Evolutionary conservation across 1,140 invertebrate genomes (phyloP).

Genomic region (Aplysia californica): DNA sequence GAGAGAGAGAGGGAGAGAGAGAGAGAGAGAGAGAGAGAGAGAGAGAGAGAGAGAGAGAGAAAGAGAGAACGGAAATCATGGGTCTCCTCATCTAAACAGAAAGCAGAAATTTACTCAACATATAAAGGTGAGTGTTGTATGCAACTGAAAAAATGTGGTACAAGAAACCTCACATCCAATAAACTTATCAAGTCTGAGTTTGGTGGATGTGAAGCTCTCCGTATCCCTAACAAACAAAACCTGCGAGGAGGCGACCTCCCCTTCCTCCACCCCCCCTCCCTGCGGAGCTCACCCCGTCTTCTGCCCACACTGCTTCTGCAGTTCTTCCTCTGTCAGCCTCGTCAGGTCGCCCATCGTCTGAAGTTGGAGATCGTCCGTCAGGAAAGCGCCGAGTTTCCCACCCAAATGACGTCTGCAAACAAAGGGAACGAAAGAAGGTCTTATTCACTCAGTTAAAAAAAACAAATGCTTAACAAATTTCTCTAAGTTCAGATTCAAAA

Average conservation of each 20-base stretch:
- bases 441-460: too few relatives aligned
- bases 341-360: constrained; percentile 72
- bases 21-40: not conserved
- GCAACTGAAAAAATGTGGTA: not conserved
- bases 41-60: not conserved
- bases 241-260: too few relatives aligned
- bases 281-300: constrained; percentile 66
- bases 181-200: too few relatives aligned
- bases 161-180: not conserved
- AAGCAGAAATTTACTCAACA: not conserved
- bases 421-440: too few relatives aligned
- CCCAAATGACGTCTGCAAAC: constrained; percentile 60
- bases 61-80: not conserved
- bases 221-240: too few relatives aligned
- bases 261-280: too few relatives aligned
- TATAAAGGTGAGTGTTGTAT: not conserved
- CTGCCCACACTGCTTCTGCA: constrained; percentile 54
- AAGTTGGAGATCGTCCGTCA: constrained; percentile 73
- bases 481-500: too few relatives aligned
- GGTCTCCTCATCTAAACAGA: too few relatives aligned
- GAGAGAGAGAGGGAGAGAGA: not conserved
- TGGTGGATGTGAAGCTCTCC: too few relatives aligned
- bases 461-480: too few relatives aligned
- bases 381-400: constrained; percentile 65
- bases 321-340: constrained; percentile 43